A percentile compares a stretch with the other conserved stretches of the same genome.
Conservation (phyloP, 2,113 vertebrate species). For the Syrrhaptes paradoxus region DNA sequence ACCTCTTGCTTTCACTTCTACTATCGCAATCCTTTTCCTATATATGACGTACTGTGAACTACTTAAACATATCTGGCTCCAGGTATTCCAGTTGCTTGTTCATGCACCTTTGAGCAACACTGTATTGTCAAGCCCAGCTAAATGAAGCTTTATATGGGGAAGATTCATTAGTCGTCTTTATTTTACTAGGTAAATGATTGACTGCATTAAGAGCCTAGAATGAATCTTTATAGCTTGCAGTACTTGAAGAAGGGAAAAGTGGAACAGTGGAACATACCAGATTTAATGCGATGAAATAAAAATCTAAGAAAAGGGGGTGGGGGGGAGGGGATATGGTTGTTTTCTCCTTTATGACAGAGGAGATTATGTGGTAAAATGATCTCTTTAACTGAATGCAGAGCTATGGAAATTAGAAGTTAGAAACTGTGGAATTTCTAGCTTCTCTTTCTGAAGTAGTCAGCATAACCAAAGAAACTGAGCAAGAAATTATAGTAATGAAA, state of each 20-base stretch:
- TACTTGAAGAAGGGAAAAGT: conserved; percentile 18
- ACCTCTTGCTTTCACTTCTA: background rate
- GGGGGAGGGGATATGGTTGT: background rate
- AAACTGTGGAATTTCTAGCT: background rate
- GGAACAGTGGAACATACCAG: conserved; percentile 48
- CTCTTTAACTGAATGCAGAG: background rate
- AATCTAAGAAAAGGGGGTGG: background rate
- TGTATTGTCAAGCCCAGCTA: background rate
- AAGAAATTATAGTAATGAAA: background rate
- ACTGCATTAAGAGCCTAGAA: conserved; percentile 7
- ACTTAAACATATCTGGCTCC: background rate
- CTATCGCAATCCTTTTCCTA: conserved; percentile 20
- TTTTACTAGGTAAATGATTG: conserved; percentile 59
- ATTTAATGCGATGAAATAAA: conserved; percentile 53
- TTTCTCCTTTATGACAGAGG: background rate
- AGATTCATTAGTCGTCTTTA: conserved; percentile 38
- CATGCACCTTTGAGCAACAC: background rate
- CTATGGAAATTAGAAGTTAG: background rate
- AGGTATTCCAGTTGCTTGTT: background rate
- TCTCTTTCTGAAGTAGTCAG: background rate
- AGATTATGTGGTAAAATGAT: conserved; percentile 1
- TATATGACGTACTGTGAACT: background rate
- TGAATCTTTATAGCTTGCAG: conserved; percentile 45
- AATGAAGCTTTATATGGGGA: background rate
- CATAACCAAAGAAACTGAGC: background rate